A percentile compares a stretch with the other conserved stretches of the same genome.
Conservation (phyloP, 2,888 invertebrate species). For the Harpalus rubripes region DNA sequence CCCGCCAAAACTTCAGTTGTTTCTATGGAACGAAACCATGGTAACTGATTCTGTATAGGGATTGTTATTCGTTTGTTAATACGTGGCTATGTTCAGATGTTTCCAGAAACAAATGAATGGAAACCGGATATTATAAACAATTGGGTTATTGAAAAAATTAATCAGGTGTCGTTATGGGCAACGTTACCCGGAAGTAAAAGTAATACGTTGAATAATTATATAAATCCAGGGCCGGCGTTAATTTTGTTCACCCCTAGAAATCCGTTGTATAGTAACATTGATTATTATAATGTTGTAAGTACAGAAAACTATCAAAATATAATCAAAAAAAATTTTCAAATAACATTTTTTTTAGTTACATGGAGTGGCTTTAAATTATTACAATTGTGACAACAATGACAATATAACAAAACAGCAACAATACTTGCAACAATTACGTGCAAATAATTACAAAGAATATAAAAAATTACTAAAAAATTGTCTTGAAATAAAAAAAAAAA, state of each 20-base stretch:
- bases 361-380: conserved; percentile 86
- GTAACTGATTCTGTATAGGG: conserved; percentile 75
- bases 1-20: conserved; percentile 74
- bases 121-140: conserved; percentile 78
- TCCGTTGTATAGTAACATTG: conserved; percentile 83
- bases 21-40: conserved; percentile 86
- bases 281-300: conserved; percentile 86
- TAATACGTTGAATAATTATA: conserved; percentile 81
- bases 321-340: neutral
- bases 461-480: conserved; percentile 70
- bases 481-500: conserved; percentile 27
- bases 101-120: conserved; percentile 78
- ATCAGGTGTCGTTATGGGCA: conserved; percentile 84
- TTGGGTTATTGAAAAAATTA: conserved; percentile 83
- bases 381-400: conserved; percentile 82
- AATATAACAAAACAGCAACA: conserved; percentile 38
- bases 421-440: conserved; percentile 24
- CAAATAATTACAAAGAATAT: conserved; percentile 68
- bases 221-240: conserved; percentile 85
- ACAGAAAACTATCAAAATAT: neutral
- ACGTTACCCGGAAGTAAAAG: conserved; percentile 86
- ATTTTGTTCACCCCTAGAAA: conserved; percentile 89
- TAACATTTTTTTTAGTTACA: conserved; percentile 80
- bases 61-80: neutral
- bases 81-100: conserved; percentile 77